Evolutionary conservation across 2,888 invertebrate species (phyloP).

Genomic region (Metacarcinus magister): DNA sequence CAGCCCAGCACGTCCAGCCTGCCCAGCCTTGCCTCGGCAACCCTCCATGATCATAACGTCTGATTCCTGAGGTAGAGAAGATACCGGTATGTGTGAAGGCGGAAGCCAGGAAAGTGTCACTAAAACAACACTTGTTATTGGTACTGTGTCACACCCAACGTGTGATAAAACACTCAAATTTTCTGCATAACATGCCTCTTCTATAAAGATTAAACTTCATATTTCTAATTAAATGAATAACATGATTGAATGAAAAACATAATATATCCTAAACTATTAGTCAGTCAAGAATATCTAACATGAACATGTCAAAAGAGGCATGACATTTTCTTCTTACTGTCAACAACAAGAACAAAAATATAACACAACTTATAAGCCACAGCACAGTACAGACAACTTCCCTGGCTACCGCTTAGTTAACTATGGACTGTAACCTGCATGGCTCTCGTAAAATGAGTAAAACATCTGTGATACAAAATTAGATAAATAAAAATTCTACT

Average conservation of each 20-base stretch:
- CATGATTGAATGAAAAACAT: background rate
- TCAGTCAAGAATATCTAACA: background rate
- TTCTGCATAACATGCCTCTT: constrained; percentile 37
- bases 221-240: background rate
- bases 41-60: constrained; percentile 75
- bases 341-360: background rate
- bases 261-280: background rate
- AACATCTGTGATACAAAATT: constrained; percentile 58
- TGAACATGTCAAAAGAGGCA: background rate
- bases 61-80: constrained; percentile 82
- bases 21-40: background rate
- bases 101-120: constrained; percentile 74
- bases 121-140: background rate
- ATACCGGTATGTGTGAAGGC: constrained; percentile 82
- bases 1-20: background rate
- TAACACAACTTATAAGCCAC: background rate
- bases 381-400: constrained; percentile 64
- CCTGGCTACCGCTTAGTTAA: constrained; percentile 81
- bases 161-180: background rate
- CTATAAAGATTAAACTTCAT: background rate
- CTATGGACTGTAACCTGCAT: constrained; percentile 82
- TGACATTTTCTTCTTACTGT: background rate
- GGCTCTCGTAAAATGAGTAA: constrained; percentile 77
- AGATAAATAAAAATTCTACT: constrained; percentile 61
- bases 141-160: background rate